A percentile compares a stretch with the other conserved stretches of the same genome.
phyloP scores from a whole-genome alignment of 2,797 vertebrate species.

The Peromyscus eremicus region DNA sequence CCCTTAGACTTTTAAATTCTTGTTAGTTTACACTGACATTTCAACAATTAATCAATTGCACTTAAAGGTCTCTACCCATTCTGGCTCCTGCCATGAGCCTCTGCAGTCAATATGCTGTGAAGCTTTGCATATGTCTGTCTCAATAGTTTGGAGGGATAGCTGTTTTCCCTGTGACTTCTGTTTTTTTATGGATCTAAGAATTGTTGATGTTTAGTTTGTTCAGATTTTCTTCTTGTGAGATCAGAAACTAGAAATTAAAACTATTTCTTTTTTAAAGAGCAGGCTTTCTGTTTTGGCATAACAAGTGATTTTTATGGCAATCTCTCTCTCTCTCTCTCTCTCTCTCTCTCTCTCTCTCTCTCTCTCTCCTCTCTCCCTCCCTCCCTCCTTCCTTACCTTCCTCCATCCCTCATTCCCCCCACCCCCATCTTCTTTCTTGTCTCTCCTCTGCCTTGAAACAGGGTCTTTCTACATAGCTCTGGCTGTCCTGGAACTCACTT shows the following conservation, averaged over 20 bases:
- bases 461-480: background rate
- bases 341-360: background rate
- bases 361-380: too few relatives aligned
- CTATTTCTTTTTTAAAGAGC: conserved; percentile 16
- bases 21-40: background rate
- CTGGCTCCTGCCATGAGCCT: background rate
- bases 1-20: background rate
- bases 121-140: conserved; percentile 1
- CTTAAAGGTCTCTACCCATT: background rate
- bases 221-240: conserved; percentile 3
- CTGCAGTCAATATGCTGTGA: background rate
- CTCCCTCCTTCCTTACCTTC: background rate
- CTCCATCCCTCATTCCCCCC: background rate
- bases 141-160: background rate
- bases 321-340: background rate
- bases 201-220: conserved; percentile 22
- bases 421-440: background rate
- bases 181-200: conserved; percentile 3
- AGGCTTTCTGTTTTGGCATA: conserved; percentile 52
- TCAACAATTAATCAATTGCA: background rate
- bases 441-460: background rate
- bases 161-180: background rate
- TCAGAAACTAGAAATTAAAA: conserved; percentile 13
- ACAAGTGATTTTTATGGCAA: conserved; percentile 17
- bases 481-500: background rate